Evolutionary conservation across 2,113 vertebrate genomes (phyloP).

Genomic region (Pteruthius melanotis): DNA sequence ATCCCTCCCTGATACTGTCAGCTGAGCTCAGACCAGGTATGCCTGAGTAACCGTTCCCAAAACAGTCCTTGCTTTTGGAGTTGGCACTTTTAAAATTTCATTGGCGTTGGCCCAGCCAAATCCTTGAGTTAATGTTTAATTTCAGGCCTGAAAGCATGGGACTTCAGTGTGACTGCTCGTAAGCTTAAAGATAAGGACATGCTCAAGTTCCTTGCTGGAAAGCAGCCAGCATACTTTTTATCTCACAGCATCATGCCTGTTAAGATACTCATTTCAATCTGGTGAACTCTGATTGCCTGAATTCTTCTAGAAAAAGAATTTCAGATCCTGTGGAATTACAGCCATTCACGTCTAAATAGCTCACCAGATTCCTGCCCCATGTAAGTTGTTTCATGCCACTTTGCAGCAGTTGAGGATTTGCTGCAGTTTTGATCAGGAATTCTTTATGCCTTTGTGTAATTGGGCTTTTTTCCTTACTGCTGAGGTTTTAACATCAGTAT

Average conservation of each 20-base stretch:
- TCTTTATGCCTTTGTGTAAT: neutral
- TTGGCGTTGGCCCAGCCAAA: neutral
- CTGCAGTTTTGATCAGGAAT: neutral
- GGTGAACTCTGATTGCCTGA: neutral
- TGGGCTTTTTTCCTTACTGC: neutral
- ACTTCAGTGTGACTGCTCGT: neutral
- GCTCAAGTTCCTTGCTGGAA: slow-evolving; percentile 39
- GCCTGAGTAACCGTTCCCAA: neutral
- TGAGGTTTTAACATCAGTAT: neutral
- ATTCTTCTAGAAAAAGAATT: neutral
- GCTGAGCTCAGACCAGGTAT: neutral
- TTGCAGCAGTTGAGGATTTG: neutral
- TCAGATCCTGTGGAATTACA: neutral
- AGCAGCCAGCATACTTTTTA: neutral
- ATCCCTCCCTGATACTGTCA: neutral
- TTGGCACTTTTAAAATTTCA: neutral
- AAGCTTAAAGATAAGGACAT: slow-evolving; percentile 43
- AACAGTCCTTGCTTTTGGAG: slow-evolving; percentile 3
- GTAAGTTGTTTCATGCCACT: neutral
- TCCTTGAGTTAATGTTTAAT: slow-evolving; percentile 28
- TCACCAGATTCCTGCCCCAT: neutral
- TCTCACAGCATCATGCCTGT: slow-evolving; percentile 13
- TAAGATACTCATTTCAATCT: slow-evolving; percentile 22
- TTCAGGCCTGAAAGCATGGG: neutral
- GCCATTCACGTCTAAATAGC: neutral